Base-by-base conservation (phyloP, 2,888 invertebrate genomes). In the Nineta flava region DNA sequence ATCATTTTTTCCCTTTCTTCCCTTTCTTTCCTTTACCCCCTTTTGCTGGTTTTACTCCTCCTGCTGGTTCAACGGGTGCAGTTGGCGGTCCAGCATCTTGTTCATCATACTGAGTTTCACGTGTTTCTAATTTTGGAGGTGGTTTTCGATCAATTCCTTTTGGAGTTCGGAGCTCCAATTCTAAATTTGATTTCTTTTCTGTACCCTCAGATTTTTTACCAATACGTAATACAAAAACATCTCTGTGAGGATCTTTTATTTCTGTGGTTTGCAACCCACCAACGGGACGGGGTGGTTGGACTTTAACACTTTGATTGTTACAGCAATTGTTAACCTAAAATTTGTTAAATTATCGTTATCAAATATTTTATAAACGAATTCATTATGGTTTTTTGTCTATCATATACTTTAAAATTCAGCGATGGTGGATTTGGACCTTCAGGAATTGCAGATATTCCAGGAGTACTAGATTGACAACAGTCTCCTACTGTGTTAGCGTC, bases 161-260 rank as follows among this genome's bases (percentile, higher is more conserved):
- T 0, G 86, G 86, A 0, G 86, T 86, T 48, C 79, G 74, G 59
- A 86, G 63, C 58, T 86, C 85, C 56, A 86, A 71, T 69, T 86
- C 75, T 63, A 82, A 68, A 48, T 74, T 79, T 48, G 74, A 75
- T 62, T 81, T 81, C 65, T 83, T 83, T 52, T 77, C 77, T 42
- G 75, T 75, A 0, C 79, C 79, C 32, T 81, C 80, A 1, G 77
- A 77, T 59, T 85, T 85, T 59, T 83, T 85, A 2, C 85, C 86
- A 50, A 87, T 79, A 58, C 81, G 76, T 45, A 85, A 65, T 4
- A 85, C 69, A 55, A 84, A 84, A 1, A 83, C 74, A 56, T 84
- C 83, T 57, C 79, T 79, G 47, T 83, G 77, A 0, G 80, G 78
- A 57, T 83, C 79, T 0, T 76, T 61, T 4, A 76, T 65, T 57